These are phyloP conservation scores for Ctenopoma multispine DNA, from an alignment of 2,797 vertebrate species.

Conservation along the genomic window DNA sequence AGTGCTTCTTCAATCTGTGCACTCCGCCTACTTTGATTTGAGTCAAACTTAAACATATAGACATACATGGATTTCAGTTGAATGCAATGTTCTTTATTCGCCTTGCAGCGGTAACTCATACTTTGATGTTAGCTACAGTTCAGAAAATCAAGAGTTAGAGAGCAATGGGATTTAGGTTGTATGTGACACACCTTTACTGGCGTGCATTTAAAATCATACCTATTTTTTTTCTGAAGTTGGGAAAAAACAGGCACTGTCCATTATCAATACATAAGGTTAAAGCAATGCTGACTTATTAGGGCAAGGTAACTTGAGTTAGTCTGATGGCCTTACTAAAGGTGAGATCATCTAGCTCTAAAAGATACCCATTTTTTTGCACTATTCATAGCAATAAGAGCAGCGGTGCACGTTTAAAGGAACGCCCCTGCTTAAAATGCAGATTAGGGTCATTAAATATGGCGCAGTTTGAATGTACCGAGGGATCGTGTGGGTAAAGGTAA, in stretches of 20 bases:
- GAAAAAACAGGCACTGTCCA: neutral
- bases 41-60: conserved; percentile 22
- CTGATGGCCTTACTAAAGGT: conserved; percentile 21
- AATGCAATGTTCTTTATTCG: conserved; percentile 4
- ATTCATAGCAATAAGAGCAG: neutral
- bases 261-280: conserved; percentile 1
- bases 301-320: conserved; percentile 6
- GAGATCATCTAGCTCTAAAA: conserved; percentile 12
- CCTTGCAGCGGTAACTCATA: conserved; percentile 6
- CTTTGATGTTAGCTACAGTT: conserved; percentile 19
- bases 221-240: conserved; percentile 25
- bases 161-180: neutral
- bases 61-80: conserved; percentile 8
- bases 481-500: conserved; percentile 64
- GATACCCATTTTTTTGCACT: neutral
- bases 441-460: conserved; percentile 72
- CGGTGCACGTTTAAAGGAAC: conserved; percentile 26
- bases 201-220: conserved; percentile 11
- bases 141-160: neutral
- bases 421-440: conserved; percentile 53
- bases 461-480: conserved; percentile 39
- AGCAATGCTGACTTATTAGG: neutral
- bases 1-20: neutral
- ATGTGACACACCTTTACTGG: neutral
- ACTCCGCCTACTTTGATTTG: neutral